Percentiles rank a stretch among this genome's conserved stretches.
phyloP scores from a whole-genome alignment of 2,113 vertebrate genomes.

The Polypterus senegalus region DNA sequence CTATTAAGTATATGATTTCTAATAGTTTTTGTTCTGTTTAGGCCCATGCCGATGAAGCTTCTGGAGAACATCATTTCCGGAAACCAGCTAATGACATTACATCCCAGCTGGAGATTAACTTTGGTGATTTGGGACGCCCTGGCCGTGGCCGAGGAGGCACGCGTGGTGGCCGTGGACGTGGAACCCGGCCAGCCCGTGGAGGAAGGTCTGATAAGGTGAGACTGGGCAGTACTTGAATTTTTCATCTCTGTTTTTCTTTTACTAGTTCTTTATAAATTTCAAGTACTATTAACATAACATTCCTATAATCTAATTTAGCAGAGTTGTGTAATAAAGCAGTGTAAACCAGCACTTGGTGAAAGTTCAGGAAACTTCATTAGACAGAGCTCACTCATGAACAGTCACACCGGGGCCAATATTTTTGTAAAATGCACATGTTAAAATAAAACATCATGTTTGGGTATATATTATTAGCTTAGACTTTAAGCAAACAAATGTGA shows the following conservation, averaged over 20 bases:
- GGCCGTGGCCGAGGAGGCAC: constrained; percentile 85
- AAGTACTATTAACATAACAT: no score
- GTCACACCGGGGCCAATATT: no score
- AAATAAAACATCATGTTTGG: no score
- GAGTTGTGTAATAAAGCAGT: no score
- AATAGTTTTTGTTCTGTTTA: constrained; percentile 22
- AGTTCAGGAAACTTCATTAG: no score
- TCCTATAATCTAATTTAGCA: no score
- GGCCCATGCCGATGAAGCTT: constrained; percentile 66
- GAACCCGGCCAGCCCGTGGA: constrained; percentile 36
- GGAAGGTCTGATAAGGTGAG: constrained; percentile 88
- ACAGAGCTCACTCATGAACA: no score
- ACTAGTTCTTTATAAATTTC: no score
- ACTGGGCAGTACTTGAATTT: background rate
- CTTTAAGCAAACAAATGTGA: no score
- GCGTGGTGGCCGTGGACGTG: constrained; percentile 77
- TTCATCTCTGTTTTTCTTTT: background rate
- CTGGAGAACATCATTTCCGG: constrained; percentile 91
- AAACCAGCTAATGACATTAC: constrained; percentile 98
- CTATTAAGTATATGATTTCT: rapidly evolving
- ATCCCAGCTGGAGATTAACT: constrained; percentile 97
- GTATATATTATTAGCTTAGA: no score
- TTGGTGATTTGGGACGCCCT: constrained; percentile 89
- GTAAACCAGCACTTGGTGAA: no score
- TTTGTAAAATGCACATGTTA: no score